phyloP scores from a whole-genome alignment of 2,797 vertebrate genomes.

The Lacerta viridis region DNA sequence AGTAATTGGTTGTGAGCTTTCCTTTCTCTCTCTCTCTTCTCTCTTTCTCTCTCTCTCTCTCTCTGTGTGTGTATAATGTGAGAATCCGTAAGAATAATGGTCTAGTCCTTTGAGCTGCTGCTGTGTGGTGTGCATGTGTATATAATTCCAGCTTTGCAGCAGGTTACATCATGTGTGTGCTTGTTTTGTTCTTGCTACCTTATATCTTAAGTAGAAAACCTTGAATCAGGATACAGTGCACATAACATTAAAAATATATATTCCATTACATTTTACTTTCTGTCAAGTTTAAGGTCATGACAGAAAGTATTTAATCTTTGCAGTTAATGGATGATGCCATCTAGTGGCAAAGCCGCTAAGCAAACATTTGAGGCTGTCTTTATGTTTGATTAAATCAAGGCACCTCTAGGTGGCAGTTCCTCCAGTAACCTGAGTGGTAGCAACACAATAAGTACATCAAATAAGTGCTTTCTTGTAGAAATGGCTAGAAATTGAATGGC shows the following conservation, averaged over 20 bases:
- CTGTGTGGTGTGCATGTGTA: not conserved
- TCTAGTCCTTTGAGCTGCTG: not conserved
- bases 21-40: not conserved
- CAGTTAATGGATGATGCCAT: conserved; percentile 67
- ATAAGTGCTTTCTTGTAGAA: not conserved
- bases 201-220: conserved; percentile 1
- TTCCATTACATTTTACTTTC: conserved; percentile 27
- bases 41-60: too few relatives aligned
- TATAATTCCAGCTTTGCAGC: not conserved
- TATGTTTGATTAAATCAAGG: not conserved
- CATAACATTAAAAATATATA: not conserved
- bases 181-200: not conserved
- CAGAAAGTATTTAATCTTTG: conserved; percentile 39
- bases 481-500: not conserved
- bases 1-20: not conserved
- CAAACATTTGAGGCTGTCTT: conserved; percentile 25
- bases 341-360: conserved; percentile 72
- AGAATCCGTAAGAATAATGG: too few relatives aligned
- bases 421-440: not conserved
- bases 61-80: not conserved
- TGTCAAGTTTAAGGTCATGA: not conserved
- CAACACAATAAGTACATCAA: not conserved
- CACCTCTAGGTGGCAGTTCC: not conserved
- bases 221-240: conserved; percentile 3
- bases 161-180: not conserved